These are phyloP conservation scores for Apodemus speciosus DNA, from an alignment of 2,113 vertebrate genomes.

Conservation along the genomic window DNA sequence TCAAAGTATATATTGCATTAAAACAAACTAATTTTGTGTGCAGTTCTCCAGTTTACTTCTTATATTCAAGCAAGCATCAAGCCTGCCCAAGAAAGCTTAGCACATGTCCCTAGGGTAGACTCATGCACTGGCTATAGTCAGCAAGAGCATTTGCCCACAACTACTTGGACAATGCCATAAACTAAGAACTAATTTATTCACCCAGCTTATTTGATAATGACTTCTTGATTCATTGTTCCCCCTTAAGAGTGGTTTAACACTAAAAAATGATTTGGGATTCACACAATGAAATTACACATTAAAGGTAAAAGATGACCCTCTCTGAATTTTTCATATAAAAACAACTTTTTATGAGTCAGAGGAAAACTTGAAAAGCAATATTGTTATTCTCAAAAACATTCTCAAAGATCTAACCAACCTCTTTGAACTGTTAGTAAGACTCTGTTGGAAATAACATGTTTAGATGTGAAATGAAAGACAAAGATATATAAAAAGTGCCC, in stretches of 20 bases:
- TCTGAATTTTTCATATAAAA: not conserved
- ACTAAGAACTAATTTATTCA: not conserved
- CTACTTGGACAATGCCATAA: not conserved
- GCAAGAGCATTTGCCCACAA: not conserved
- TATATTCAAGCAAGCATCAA: slow-evolving; percentile 19
- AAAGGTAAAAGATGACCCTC: slow-evolving; percentile 2
- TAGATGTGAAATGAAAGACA: slow-evolving; percentile 14
- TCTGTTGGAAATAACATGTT: not conserved
- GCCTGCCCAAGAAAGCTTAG: not conserved
- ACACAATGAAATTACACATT: slow-evolving; percentile 29
- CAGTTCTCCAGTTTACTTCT: slow-evolving; percentile 31
- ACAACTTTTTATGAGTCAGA: not conserved
- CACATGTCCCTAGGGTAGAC: not conserved
- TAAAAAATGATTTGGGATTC: not conserved
- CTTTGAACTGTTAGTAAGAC: slow-evolving; percentile 12
- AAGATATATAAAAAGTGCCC: not conserved
- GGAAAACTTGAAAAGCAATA: slow-evolving; percentile 10
- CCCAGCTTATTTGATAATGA: not conserved
- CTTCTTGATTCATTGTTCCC: not conserved
- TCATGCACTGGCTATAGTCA: not conserved
- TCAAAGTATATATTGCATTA: slow-evolving; percentile 8
- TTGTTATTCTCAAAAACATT: slow-evolving; percentile 18
- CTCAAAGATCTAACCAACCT: not conserved
- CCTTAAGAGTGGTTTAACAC: not conserved
- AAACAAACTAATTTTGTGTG: not conserved